Evolutionary conservation across 1,140 invertebrate species (phyloP).

Genomic region (Tribolium castaneum): DNA sequence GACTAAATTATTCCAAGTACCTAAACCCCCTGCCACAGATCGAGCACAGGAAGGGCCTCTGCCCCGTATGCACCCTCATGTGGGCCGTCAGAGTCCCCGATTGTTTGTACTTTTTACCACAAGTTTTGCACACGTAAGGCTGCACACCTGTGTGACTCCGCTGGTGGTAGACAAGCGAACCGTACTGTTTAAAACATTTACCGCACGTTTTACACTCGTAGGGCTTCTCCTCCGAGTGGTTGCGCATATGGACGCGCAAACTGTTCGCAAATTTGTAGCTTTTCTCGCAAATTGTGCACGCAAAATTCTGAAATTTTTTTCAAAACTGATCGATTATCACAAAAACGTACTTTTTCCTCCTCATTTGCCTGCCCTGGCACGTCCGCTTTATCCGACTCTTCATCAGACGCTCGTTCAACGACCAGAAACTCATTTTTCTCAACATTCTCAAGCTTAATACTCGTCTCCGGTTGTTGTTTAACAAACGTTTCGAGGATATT

Average conservation of each 20-base stretch:
- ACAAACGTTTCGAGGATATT: constrained; percentile 49
- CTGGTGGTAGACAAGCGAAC: constrained; percentile 77
- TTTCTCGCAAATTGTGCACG: constrained; percentile 51
- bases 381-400: too few relatives aligned
- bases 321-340: too few relatives aligned
- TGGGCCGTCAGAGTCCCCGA: constrained; percentile 53
- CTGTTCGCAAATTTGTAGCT: constrained; percentile 48
- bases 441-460: background rate
- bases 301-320: constrained; percentile 47
- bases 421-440: background rate
- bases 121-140: constrained; percentile 68
- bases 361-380: too few relatives aligned
- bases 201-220: constrained; percentile 68
- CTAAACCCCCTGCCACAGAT: constrained; percentile 56
- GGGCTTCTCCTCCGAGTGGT: constrained; percentile 56
- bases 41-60: constrained; percentile 55
- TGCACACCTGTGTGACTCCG: constrained; percentile 77
- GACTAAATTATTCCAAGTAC: background rate
- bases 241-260: constrained; percentile 52
- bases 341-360: too few relatives aligned
- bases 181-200: constrained; percentile 53
- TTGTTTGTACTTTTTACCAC: constrained; percentile 72
- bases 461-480: constrained; percentile 30
- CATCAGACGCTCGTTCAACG: too few relatives aligned
- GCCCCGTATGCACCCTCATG: constrained; percentile 60